Evolutionary conservation across 92 coral and sea anemone species (phyloP).

Genomic region (Virgularia gustaviana): DNA sequence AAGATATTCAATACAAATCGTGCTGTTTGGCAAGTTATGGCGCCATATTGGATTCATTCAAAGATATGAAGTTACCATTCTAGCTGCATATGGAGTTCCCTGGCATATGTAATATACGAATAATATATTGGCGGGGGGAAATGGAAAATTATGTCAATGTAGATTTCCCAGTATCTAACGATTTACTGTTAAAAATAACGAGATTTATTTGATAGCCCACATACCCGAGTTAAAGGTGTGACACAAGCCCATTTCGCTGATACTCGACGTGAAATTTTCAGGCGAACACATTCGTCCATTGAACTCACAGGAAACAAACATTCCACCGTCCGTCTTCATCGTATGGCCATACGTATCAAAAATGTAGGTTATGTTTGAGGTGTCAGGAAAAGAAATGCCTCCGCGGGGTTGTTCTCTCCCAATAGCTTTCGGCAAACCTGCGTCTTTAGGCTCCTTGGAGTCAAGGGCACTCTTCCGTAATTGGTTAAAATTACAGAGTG

Average conservation of each 20-base stretch:
- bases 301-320: constrained; percentile 2
- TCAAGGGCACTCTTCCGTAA: neutral
- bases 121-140: too few species aligned
- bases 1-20: too few species aligned
- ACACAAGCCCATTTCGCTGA: constrained; percentile 7
- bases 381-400: too few species aligned
- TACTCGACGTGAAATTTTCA: neutral
- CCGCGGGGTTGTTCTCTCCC: neutral
- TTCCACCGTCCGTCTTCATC: constrained; percentile 10
- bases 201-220: neutral
- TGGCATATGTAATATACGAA: too few species aligned
- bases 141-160: neutral
- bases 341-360: neutral
- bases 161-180: neutral
- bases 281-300: neutral
- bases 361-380: neutral
- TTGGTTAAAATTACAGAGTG: constrained; percentile 9
- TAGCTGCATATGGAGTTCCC: too few species aligned
- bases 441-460: too few species aligned
- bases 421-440: too few species aligned
- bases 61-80: too few species aligned
- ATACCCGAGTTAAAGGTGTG: constrained; percentile 31
- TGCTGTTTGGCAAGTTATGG: too few species aligned
- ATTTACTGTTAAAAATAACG: neutral
- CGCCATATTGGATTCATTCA: too few species aligned